phyloP scores from a whole-genome alignment of 2,888 invertebrate genomes.

The Syrphus vitripennis region DNA sequence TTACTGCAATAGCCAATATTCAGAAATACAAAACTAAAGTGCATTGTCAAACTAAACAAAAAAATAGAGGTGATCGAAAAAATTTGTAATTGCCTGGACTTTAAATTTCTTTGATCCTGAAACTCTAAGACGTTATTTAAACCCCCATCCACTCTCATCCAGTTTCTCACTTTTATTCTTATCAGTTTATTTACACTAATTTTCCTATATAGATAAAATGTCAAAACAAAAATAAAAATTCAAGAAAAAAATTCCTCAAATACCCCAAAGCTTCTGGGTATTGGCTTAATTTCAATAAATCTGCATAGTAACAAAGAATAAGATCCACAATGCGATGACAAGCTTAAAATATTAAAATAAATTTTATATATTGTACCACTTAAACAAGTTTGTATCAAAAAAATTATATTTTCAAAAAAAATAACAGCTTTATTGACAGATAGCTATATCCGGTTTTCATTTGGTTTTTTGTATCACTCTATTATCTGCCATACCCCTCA shows the following conservation, averaged over 20 bases:
- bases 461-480: not conserved
- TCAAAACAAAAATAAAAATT: too few species aligned
- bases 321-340: not conserved
- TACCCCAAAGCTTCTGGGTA: not conserved
- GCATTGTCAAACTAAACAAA: too few species aligned
- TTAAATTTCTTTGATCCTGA: too few species aligned
- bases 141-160: too few species aligned
- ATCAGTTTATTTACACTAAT: too few species aligned
- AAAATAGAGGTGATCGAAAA: too few species aligned
- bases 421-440: not conserved
- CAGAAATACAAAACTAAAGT: too few species aligned
- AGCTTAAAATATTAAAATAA: not conserved
- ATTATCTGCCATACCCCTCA: not conserved
- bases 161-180: too few species aligned
- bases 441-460: slow-evolving; percentile 2
- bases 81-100: too few species aligned
- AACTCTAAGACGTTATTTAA: too few species aligned
- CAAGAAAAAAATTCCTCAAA: not conserved
- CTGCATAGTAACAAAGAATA: not conserved
- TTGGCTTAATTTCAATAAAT: not conserved
- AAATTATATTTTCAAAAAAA: not conserved
- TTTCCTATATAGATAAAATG: too few species aligned
- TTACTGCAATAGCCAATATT: too few species aligned
- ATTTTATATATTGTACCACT: not conserved
- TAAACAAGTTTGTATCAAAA: not conserved